These are phyloP conservation scores for Bombus pascuorum DNA, from an alignment of 1,140 invertebrate genomes.

Conservation along the genomic window DNA sequence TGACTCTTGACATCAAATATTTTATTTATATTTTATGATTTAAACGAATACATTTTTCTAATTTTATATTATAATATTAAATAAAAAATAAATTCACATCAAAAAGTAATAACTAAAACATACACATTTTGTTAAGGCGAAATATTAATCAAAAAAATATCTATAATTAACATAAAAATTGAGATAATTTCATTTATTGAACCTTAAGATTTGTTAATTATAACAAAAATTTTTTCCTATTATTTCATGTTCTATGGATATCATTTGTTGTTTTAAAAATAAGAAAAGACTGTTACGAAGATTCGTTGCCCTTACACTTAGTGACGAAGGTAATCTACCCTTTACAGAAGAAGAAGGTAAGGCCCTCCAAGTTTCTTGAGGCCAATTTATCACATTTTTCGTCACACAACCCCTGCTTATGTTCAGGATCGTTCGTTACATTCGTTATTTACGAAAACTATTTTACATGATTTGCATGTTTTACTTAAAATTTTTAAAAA, in stretches of 20 bases:
- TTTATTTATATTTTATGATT: background rate
- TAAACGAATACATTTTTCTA: background rate
- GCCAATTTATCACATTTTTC: background rate
- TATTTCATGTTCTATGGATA: background rate
- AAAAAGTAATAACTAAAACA: background rate
- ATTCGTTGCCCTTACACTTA: background rate
- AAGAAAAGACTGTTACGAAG: background rate
- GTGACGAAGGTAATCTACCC: slow-evolving; percentile 30
- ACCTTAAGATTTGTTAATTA: background rate
- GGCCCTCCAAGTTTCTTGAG: background rate
- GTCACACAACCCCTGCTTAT: slow-evolving; percentile 20
- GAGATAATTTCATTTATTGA: background rate
- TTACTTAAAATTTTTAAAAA: background rate
- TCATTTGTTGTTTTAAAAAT: background rate
- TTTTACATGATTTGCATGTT: slow-evolving; percentile 15
- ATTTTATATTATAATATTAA: background rate
- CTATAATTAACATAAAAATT: background rate
- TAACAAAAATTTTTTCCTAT: background rate
- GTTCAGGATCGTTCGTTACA: slow-evolving; percentile 23
- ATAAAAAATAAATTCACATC: background rate
- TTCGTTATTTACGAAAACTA: slow-evolving; percentile 51
- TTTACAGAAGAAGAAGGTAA: slow-evolving; percentile 6
- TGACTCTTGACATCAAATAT: background rate
- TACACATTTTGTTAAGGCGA: background rate
- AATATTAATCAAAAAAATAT: background rate